Evolutionary conservation across 2,797 vertebrate species (phyloP).

Genomic region (Columba guinea): DNA sequence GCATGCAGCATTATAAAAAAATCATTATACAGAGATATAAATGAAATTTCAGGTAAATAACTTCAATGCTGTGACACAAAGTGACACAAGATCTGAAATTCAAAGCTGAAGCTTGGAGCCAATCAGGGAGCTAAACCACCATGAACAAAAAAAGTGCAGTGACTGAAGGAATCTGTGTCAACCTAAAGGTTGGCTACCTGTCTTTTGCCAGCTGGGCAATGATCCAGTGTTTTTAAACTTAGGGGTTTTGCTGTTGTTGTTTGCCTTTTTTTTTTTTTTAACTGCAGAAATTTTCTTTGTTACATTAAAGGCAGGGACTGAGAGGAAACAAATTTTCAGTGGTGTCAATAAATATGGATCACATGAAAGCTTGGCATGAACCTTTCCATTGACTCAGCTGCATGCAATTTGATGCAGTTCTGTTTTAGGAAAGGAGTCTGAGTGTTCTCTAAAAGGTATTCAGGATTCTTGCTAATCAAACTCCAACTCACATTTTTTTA

Average conservation of each 20-base stretch:
- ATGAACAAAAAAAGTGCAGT: background rate
- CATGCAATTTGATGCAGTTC: background rate
- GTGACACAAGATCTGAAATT: background rate
- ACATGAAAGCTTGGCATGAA: background rate
- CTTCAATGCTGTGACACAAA: background rate
- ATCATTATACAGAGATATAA: background rate
- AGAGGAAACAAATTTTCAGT: background rate
- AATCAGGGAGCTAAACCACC: background rate
- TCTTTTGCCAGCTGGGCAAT: background rate
- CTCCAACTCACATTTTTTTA: background rate
- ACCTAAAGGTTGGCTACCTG: background rate
- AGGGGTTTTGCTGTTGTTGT: background rate
- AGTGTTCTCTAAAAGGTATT: background rate
- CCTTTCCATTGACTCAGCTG: background rate
- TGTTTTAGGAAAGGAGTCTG: background rate
- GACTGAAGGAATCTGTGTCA: background rate
- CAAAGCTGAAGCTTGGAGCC: background rate
- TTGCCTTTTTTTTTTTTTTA: background rate
- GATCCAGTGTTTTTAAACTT: background rate
- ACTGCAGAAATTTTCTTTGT: background rate
- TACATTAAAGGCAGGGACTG: background rate
- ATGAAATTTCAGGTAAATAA: slow-evolving; percentile 19
- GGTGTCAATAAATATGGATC: background rate
- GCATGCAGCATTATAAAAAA: slow-evolving; percentile 13
- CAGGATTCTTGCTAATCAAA: background rate